A percentile compares a stretch with the other conserved stretches of the same genome.
Evolutionary conservation across 1,140 invertebrate genomes (phyloP).

Genomic region (Drosophila takahashii): DNA sequence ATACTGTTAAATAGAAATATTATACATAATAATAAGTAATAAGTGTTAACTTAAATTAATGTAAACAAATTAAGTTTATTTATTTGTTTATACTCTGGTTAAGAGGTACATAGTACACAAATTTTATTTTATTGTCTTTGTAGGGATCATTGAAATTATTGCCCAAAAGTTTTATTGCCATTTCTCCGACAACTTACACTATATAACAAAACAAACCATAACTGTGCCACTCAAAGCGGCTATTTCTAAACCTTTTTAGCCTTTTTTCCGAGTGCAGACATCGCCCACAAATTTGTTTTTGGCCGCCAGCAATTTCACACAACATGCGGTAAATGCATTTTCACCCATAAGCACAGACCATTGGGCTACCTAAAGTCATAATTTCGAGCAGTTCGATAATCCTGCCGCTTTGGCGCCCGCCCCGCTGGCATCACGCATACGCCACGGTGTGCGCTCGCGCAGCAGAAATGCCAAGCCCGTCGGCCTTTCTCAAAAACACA

Average conservation of each 20-base stretch:
- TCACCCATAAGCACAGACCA: conserved; percentile 36
- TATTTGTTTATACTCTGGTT: no score
- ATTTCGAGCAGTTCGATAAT: conserved; percentile 29
- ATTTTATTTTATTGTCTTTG: no score
- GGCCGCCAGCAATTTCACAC: conserved; percentile 19
- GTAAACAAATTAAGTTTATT: no score
- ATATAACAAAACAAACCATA: conserved; percentile 24
- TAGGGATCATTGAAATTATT: neutral
- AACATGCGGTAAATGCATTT: conserved; percentile 38
- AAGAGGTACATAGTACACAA: no score
- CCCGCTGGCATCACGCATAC: conserved; percentile 59
- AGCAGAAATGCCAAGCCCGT: conserved; percentile 42
- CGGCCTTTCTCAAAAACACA: conserved; percentile 59
- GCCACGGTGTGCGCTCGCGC: conserved; percentile 55
- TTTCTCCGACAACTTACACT: conserved; percentile 7
- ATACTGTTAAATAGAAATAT: no score
- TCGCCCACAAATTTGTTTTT: conserved; percentile 30
- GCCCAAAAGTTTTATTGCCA: conserved; percentile 1
- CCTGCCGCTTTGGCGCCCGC: conserved; percentile 33
- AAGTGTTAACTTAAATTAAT: no score
- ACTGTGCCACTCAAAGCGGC: neutral
- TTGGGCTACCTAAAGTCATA: conserved; percentile 53
- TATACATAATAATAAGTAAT: no score
- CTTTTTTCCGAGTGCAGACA: conserved; percentile 22
- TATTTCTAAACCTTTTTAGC: conserved; percentile 20